These are phyloP conservation scores for Eupithecia dodoneata DNA, from an alignment of 2,888 invertebrate species.

Conservation along the genomic window DNA sequence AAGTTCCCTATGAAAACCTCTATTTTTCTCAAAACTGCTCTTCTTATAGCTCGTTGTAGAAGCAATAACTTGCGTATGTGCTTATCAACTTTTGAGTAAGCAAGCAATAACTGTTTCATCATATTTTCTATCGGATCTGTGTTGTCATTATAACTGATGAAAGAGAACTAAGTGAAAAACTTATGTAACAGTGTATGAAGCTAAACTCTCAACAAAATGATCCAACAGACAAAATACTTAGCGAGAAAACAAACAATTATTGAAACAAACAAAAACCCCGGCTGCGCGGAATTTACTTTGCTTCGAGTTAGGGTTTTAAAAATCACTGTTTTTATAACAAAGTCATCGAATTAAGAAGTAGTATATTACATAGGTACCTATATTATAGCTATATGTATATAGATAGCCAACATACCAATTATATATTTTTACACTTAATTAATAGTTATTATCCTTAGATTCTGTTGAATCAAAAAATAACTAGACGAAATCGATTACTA, in stretches of 20 bases:
- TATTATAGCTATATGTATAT: no score
- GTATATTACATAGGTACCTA: no score
- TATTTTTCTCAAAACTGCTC: no score
- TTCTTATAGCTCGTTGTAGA: no score
- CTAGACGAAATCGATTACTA: no score
- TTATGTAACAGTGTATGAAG: not conserved
- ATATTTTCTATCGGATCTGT: not conserved
- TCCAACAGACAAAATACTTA: not conserved
- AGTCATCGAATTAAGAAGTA: not conserved
- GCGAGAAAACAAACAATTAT: not conserved
- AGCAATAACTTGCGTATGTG: no score
- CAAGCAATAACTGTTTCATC: not conserved
- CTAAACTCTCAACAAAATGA: not conserved
- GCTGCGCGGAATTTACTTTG: not conserved
- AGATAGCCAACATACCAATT: no score
- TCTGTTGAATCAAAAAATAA: no score
- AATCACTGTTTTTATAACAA: not conserved
- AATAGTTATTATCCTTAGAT: no score
- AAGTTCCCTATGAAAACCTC: no score
- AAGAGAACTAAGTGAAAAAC: not conserved
- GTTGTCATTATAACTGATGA: not conserved
- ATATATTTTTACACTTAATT: no score
- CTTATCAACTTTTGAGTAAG: not conserved
- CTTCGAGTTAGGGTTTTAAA: not conserved
- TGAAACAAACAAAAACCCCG: not conserved